Evolutionary conservation across 1,140 invertebrate species (phyloP).

Genomic region (Bombus pascuorum): DNA sequence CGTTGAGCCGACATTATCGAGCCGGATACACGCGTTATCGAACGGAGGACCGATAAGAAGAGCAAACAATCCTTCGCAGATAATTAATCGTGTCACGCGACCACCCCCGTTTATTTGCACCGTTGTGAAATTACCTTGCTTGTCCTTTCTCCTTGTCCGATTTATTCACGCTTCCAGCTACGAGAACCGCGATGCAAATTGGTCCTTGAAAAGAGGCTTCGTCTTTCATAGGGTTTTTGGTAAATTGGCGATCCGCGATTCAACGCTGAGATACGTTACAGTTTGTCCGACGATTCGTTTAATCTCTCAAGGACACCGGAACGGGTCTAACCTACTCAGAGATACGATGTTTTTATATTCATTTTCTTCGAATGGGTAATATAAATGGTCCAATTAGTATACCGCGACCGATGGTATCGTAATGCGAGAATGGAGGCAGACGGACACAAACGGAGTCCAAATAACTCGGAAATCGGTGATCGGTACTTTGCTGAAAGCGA

Average conservation of each 20-base stretch:
- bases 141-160: not conserved
- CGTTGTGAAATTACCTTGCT: conserved; percentile 57
- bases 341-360: no score
- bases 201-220: not conserved
- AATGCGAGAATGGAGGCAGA: no score
- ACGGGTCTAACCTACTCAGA: rapidly evolving
- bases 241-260: no score
- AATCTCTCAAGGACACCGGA: not conserved
- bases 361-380: not conserved
- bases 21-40: not conserved
- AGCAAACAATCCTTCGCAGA: not conserved
- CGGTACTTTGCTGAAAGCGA: not conserved
- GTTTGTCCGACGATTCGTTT: not conserved
- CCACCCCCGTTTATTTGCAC: no score
- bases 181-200: not conserved
- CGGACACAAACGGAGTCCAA: not conserved
- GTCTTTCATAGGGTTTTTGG: not conserved
- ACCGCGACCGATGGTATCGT: not conserved
- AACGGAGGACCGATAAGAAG: not conserved
- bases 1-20: not conserved
- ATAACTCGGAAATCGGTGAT: no score
- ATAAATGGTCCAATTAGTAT: not conserved
- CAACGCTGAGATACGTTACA: no score
- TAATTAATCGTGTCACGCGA: conserved; percentile 46
- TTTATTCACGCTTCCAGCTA: not conserved